A percentile compares a stretch with the other conserved stretches of the same genome.
Conservation (phyloP, 37 sponge, comb jelly and placozoan genomes). For the Mnemiopsis leidyi region DNA sequence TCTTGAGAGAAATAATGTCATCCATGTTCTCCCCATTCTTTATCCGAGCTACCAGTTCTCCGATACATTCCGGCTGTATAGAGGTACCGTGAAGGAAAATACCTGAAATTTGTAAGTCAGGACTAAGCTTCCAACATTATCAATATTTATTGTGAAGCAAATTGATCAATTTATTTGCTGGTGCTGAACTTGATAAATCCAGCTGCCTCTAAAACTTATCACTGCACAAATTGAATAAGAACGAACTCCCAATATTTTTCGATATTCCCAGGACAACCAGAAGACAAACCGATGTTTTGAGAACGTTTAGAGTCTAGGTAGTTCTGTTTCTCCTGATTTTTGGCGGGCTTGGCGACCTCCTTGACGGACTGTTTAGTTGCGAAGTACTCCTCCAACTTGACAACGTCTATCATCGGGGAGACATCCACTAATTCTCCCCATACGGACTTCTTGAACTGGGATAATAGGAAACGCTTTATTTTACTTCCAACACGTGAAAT, state of each 20-base stretch:
- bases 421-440: slow-evolving; percentile 21
- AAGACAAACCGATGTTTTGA: slow-evolving; percentile 34
- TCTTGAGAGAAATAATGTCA: slow-evolving; percentile 24
- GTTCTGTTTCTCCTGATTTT: slow-evolving; percentile 28
- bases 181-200: too few relatives aligned
- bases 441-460: slow-evolving; percentile 40
- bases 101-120: slow-evolving; percentile 3
- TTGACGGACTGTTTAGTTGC: background rate
- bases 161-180: too few relatives aligned
- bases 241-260: too few relatives aligned
- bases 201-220: too few relatives aligned
- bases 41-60: background rate
- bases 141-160: too few relatives aligned
- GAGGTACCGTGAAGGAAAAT: slow-evolving; percentile 60
- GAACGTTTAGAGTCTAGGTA: background rate
- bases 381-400: slow-evolving; percentile 30
- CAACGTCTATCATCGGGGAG: slow-evolving; percentile 35
- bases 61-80: background rate
- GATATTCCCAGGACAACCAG: too few relatives aligned
- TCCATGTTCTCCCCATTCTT: slow-evolving; percentile 37
- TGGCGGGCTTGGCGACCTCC: background rate
- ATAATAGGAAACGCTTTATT: too few relatives aligned
- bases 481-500: too few relatives aligned
- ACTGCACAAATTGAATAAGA: too few relatives aligned
- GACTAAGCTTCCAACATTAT: too few relatives aligned